phyloP scores from a whole-genome alignment of 1,140 invertebrate species.

The Oryctes rhinoceros region DNA sequence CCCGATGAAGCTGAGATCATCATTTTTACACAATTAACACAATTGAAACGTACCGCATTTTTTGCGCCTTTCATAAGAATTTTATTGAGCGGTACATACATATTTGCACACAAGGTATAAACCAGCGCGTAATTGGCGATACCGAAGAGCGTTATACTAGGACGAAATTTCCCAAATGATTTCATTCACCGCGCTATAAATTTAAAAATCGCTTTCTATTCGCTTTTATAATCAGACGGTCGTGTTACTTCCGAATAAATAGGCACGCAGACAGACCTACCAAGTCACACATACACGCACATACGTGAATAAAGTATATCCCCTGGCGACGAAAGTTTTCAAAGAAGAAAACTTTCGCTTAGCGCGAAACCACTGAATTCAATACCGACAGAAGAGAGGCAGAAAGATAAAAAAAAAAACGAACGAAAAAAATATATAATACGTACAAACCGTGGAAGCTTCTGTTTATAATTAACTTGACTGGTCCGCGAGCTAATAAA shows the following conservation, averaged over 20 bases:
- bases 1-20: no score
- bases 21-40: no score
- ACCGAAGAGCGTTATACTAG: background rate
- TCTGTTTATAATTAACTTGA: constrained; percentile 35
- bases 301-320: constrained; percentile 17
- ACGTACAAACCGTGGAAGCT: background rate
- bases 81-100: background rate
- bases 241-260: constrained; percentile 29
- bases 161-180: constrained; percentile 27
- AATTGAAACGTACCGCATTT: no score
- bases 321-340: constrained; percentile 39
- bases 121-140: background rate
- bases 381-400: background rate
- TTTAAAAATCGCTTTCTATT: constrained; percentile 36
- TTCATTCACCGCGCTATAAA: constrained; percentile 13
- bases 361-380: background rate
- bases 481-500: constrained; percentile 29
- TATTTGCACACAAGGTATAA: background rate
- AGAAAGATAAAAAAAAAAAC: background rate
- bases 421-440: background rate
- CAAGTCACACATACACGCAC: background rate
- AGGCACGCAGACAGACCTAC: constrained; percentile 7
- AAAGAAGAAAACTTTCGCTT: constrained; percentile 39
- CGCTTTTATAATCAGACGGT: constrained; percentile 14
- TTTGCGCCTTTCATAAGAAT: no score